phyloP scores from a whole-genome alignment of 1,140 invertebrate species.

The Orchesella cincta region DNA sequence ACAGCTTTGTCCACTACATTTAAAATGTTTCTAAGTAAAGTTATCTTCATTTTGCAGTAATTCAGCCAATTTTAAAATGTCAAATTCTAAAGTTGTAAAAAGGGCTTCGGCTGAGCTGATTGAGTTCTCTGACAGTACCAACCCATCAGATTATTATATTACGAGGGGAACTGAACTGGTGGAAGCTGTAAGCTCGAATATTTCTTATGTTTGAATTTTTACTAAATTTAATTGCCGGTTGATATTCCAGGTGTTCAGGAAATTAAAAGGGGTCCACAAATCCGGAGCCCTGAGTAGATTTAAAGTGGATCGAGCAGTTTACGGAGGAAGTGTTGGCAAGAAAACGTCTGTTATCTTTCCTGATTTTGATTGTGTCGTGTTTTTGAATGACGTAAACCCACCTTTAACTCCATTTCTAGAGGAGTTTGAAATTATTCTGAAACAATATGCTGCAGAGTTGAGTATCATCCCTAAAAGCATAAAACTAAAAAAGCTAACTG shows the following conservation, averaged over 20 bases:
- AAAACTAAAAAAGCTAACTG: neutral
- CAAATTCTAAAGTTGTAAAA: too few species aligned
- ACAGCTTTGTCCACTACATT: too few species aligned
- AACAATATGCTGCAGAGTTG: neutral
- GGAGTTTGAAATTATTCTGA: neutral
- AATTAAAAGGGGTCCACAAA: neutral
- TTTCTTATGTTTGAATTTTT: too few species aligned
- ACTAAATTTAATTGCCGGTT: too few species aligned
- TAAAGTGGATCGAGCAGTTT: too few species aligned
- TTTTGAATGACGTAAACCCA: neutral
- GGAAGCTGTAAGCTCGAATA: slow-evolving; percentile 1
- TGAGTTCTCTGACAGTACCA: neutral
- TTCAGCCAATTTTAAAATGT: too few species aligned
- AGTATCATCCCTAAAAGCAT: neutral
- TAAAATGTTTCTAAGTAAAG: too few species aligned
- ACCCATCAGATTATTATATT: neutral
- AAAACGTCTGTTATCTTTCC: neutral
- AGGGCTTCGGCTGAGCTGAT: neutral
- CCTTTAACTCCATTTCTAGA: neutral
- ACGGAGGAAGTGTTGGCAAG: neutral
- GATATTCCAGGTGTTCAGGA: neutral
- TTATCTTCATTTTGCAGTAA: too few species aligned
- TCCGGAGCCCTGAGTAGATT: too few species aligned
- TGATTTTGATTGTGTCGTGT: neutral
- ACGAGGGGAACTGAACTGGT: neutral